Evolutionary conservation across 2,888 invertebrate species (phyloP), one percentile per base, ranked within the genome.

Genomic region (Eulithis testata): DNA sequence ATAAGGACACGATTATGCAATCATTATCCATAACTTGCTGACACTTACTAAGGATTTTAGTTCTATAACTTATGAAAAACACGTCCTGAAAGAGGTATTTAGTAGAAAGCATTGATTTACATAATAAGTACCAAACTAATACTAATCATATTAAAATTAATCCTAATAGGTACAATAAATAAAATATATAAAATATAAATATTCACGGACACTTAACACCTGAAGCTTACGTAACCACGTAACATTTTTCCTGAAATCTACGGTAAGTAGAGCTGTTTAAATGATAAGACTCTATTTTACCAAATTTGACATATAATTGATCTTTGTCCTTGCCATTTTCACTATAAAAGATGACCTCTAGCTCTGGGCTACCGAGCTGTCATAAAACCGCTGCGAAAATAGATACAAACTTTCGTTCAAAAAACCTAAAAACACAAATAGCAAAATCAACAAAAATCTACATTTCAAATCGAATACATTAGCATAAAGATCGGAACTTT

Each of bases 401-500:
- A 49, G 21, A 49, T 4, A 21, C 3, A 1, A 49, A 12, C 45
- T 56, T n/a, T 57, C 57, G n/a, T 11, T 50, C 49, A 58, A 58
- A 60, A 69, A 66, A 57, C 63, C 68, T 57, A 69, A 62, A 65
- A 53, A 67, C 63, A 57, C 56, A 53, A 60, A 61, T 63, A 64
- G 52, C 51, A 51, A 60, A 57, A 67, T 49, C 31, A 61, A 27
- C 51, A 55, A 60, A 60, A 61, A 71, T 70, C 58, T 64, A 44
- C 56, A 70, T 67, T 69, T 59, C 54, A 64, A 70, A 71, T 68
- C 55, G 51, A 53, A 65, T 61, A 55, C 31, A 67, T 72, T 72
- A 70, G 47, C 66, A 68, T 68, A 63, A 31, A 60, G 36, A 50
- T 62, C 56, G 60, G 51, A 63, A 59, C 58, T 63, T 64, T 61